These are phyloP conservation scores for Thalassophryne amazonica DNA, from an alignment of 2,797 vertebrate genomes.

Conservation along the genomic window DNA sequence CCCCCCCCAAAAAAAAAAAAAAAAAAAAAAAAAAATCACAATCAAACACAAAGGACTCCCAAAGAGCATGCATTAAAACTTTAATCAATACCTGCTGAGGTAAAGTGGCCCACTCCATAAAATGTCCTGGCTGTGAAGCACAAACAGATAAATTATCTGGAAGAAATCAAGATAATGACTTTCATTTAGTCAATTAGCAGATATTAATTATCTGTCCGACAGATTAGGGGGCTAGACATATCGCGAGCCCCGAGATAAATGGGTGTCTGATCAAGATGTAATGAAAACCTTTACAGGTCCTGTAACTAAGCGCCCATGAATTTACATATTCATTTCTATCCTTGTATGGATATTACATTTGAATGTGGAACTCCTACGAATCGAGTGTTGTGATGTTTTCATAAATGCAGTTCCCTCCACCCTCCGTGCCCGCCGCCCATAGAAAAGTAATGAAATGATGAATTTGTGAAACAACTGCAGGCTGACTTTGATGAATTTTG, in stretches of 20 bases:
- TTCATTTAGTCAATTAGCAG: conserved; percentile 76
- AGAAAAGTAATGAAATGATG: conserved; percentile 72
- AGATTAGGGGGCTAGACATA: conserved; percentile 62
- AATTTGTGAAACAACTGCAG: conserved; percentile 69
- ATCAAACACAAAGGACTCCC: background rate
- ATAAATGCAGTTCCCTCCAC: conserved; percentile 1
- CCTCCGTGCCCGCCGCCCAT: conserved; percentile 17
- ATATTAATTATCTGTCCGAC: conserved; percentile 74
- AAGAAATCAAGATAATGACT: conserved; percentile 73
- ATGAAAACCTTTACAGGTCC: conserved; percentile 66
- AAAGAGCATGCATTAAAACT: conserved; percentile 17
- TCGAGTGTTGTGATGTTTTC: conserved; percentile 57
- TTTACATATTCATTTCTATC: conserved; percentile 49
- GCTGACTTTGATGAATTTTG: conserved; percentile 74
- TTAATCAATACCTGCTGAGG: conserved; percentile 53
- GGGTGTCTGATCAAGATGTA: conserved; percentile 66
- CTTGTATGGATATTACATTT: conserved; percentile 33
- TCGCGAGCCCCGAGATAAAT: conserved; percentile 66
- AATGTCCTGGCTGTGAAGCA: conserved; percentile 44
- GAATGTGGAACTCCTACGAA: conserved; percentile 16
- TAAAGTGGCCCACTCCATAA: conserved; percentile 42
- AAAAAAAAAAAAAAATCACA: too few species aligned
- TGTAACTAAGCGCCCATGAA: conserved; percentile 37
- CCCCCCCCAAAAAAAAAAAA: conserved; percentile 1
- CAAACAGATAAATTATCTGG: conserved; percentile 64